Conservation (phyloP, 2,888 invertebrate genomes). For the Harpalus rufipes region DNA sequence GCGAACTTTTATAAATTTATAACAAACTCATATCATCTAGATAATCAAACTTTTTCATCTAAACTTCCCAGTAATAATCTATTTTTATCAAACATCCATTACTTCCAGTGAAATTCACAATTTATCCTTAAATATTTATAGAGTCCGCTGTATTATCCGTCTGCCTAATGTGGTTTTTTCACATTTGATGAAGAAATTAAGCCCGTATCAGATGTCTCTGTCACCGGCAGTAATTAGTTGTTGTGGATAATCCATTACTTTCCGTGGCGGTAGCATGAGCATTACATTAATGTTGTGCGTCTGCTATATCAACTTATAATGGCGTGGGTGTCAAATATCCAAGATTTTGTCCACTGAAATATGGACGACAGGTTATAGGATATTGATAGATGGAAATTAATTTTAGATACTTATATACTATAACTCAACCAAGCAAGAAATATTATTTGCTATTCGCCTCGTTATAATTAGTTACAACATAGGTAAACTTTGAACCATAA, state of each 20-base stretch:
- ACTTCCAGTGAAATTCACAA: slow-evolving; percentile 22
- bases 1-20: neutral
- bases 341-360: slow-evolving; percentile 13
- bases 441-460: no score
- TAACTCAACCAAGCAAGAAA: no score
- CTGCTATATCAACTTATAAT: slow-evolving; percentile 3
- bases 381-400: neutral
- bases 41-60: neutral
- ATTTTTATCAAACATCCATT: neutral
- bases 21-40: neutral
- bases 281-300: slow-evolving; percentile 13
- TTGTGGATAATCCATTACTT: slow-evolving; percentile 14
- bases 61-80: neutral
- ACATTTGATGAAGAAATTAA: slow-evolving; percentile 24
- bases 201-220: slow-evolving; percentile 26
- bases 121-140: slow-evolving; percentile 25
- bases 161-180: slow-evolving; percentile 26
- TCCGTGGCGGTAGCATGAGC: slow-evolving; percentile 2
- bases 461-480: no score
- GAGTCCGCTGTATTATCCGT: neutral
- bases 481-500: no score
- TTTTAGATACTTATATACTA: neutral
- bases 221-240: slow-evolving; percentile 30
- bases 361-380: neutral
- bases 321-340: slow-evolving; percentile 22